Evolutionary conservation across 2,113 vertebrate genomes (phyloP).

Genomic region (Dromiciops gliroides): DNA sequence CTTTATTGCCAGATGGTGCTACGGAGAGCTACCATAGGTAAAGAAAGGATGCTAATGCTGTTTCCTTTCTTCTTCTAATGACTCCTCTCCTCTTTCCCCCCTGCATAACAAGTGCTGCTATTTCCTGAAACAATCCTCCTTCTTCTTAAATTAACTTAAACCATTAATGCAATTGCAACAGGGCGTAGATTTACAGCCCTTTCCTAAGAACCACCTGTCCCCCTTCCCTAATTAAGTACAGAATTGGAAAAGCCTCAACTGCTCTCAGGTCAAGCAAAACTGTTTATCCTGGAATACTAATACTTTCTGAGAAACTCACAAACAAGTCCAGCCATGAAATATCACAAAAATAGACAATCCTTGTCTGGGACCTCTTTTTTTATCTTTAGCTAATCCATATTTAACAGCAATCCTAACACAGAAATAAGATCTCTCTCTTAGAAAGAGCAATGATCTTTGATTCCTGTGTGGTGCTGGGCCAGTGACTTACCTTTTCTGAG

Average conservation of each 20-base stretch:
- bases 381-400: neutral
- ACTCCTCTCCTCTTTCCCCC: neutral
- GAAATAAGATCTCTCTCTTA: neutral
- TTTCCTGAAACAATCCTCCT: conserved; percentile 68
- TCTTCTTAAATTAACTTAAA: conserved; percentile 75
- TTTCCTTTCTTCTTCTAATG: neutral
- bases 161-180: conserved; percentile 75
- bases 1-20: conserved; percentile 42
- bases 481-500: neutral
- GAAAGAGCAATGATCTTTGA: neutral
- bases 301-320: conserved; percentile 31
- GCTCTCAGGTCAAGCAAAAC: conserved; percentile 48
- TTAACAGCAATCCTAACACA: neutral
- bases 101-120: conserved; percentile 65
- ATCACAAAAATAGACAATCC: neutral
- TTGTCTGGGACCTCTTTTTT: neutral
- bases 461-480: neutral
- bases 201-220: conserved; percentile 76
- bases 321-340: neutral
- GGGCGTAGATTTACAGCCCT: conserved; percentile 71
- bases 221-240: conserved; percentile 2
- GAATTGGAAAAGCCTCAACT: conserved; percentile 26
- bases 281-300: conserved; percentile 1
- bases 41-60: conserved; percentile 59
- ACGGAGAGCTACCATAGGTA: conserved; percentile 49